Conservation (phyloP, 2,113 vertebrate species). For the Larimichthys crocea region DNA sequence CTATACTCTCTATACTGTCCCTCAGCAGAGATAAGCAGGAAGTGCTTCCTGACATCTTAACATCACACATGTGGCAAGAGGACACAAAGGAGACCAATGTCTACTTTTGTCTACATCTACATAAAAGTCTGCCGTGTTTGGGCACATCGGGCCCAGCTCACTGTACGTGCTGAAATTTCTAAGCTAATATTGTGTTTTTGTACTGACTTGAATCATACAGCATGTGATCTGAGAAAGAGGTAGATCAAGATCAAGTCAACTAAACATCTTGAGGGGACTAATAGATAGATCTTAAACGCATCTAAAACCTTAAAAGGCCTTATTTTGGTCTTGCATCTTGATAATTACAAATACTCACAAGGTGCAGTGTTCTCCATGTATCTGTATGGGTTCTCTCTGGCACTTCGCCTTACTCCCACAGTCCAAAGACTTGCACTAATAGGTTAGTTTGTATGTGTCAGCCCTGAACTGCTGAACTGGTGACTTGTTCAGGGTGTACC, state of each 20-base stretch:
- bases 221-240: background rate
- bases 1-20: conserved; percentile 33
- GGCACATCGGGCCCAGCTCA: background rate
- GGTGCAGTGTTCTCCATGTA: no score
- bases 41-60: conserved; percentile 26
- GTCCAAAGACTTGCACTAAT: no score
- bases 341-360: background rate
- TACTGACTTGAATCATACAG: no score
- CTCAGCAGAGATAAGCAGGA: conserved; percentile 16
- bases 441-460: no score
- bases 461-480: no score
- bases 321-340: background rate
- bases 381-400: no score
- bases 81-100: conserved; percentile 51
- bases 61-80: background rate
- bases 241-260: background rate
- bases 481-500: no score
- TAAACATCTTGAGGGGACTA: background rate
- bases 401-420: no score
- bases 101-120: background rate
- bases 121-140: background rate
- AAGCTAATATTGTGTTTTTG: background rate
- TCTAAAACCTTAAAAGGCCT: background rate
- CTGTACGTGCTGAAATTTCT: background rate
- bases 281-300: background rate